Evolutionary conservation across 2,888 invertebrate species (phyloP).

Genomic region (Myathropa florea): DNA sequence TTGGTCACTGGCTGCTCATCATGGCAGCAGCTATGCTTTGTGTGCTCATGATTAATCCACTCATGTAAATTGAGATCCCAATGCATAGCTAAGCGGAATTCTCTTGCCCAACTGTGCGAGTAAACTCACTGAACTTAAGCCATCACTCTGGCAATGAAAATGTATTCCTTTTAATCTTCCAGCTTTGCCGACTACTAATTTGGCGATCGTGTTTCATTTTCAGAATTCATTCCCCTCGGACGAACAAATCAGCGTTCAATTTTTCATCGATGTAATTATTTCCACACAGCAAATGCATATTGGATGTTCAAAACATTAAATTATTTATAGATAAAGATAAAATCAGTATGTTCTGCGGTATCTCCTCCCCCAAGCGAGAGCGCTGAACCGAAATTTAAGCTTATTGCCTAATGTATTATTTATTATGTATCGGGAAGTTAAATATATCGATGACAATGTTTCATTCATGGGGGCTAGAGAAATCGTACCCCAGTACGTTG

Average conservation of each 20-base stretch:
- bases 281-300: neutral
- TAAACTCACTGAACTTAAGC: neutral
- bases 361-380: neutral
- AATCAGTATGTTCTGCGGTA: neutral
- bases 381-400: neutral
- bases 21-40: neutral
- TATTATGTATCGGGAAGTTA: neutral
- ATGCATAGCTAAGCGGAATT: constrained; percentile 25
- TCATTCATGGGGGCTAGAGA: constrained; percentile 12
- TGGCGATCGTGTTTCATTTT: constrained; percentile 19
- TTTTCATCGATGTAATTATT: neutral
- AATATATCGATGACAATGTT: constrained; percentile 20
- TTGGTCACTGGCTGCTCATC: constrained; percentile 6
- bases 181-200: neutral
- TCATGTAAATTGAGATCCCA: constrained; percentile 24
- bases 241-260: neutral
- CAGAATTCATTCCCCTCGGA: neutral
- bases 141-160: neutral
- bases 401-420: neutral
- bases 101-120: constrained; percentile 10
- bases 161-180: neutral
- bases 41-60: constrained; percentile 4
- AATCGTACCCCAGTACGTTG: neutral
- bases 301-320: neutral
- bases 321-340: constrained; percentile 18